A percentile compares a stretch with the other conserved stretches of the same genome.
Conservation (phyloP, 1,140 invertebrate species). For the Maniola jurtina region DNA sequence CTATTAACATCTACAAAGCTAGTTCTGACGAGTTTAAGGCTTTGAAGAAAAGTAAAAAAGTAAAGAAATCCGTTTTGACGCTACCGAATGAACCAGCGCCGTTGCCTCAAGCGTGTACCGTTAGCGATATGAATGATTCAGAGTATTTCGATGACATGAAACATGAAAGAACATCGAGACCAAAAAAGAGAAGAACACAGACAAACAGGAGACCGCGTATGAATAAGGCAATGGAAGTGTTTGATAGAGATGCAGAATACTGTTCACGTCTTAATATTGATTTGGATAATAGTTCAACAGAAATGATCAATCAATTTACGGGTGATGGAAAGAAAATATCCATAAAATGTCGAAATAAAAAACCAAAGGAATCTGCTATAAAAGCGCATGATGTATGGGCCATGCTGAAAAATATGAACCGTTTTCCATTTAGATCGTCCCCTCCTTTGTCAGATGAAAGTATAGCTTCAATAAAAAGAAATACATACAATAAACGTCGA, state of each 20-base stretch:
- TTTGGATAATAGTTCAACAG: slow-evolving; percentile 54
- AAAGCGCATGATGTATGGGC: slow-evolving; percentile 59
- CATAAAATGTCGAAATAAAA: slow-evolving; percentile 32
- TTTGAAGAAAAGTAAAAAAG: slow-evolving; percentile 46
- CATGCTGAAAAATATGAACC: slow-evolving; percentile 59
- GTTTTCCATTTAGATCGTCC: slow-evolving; percentile 55
- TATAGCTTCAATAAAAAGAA: slow-evolving; percentile 38
- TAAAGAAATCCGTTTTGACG: slow-evolving; percentile 60
- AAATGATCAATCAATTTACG: slow-evolving; percentile 45
- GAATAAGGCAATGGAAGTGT: slow-evolving; percentile 45
- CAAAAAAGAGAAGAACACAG: slow-evolving; percentile 41
- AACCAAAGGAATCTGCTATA: slow-evolving; percentile 25
- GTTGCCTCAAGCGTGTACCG: slow-evolving; percentile 52
- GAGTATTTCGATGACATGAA: slow-evolving; percentile 48
- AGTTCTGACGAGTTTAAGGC: slow-evolving; percentile 62
- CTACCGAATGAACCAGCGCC: slow-evolving; percentile 50
- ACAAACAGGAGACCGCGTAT: slow-evolving; percentile 32
- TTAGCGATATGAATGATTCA: slow-evolving; percentile 66
- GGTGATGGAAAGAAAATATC: slow-evolving; percentile 37
- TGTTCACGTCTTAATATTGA: slow-evolving; percentile 48
- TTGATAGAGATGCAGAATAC: slow-evolving; percentile 50
- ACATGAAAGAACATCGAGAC: slow-evolving; percentile 33
- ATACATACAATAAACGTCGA: slow-evolving; percentile 27
- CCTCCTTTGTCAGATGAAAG: slow-evolving; percentile 55
- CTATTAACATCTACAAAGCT: slow-evolving; percentile 57